Conservation (phyloP, 2,888 invertebrate species). For the Therioaphis trifolii region DNA sequence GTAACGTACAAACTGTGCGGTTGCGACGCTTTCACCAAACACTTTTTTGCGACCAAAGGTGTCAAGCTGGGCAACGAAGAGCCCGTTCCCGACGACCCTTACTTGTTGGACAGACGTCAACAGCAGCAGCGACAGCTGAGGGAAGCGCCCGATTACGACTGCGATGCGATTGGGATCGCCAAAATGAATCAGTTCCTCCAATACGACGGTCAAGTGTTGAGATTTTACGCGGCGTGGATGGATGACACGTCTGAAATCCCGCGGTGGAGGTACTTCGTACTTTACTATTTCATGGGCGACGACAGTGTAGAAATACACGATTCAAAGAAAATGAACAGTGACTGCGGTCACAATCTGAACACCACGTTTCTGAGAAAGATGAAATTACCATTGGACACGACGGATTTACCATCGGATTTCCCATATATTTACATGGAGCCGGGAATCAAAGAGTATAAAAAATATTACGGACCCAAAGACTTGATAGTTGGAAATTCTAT, state of each 20-base stretch:
- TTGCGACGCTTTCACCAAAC: slow-evolving; percentile 84
- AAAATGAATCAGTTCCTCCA: slow-evolving; percentile 79
- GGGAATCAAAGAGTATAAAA: slow-evolving; percentile 74
- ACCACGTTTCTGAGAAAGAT: slow-evolving; percentile 79
- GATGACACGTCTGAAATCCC: slow-evolving; percentile 73
- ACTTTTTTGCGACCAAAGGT: slow-evolving; percentile 86
- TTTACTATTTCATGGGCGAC: slow-evolving; percentile 84
- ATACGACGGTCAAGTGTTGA: slow-evolving; percentile 83
- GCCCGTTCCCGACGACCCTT: slow-evolving; percentile 78
- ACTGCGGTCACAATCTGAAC: slow-evolving; percentile 82
- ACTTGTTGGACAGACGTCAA: slow-evolving; percentile 70
- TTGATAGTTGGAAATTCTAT: slow-evolving; percentile 80
- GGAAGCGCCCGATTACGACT: not conserved
- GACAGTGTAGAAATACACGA: slow-evolving; percentile 84
- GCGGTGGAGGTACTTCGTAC: slow-evolving; percentile 70
- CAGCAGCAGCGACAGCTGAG: not conserved
- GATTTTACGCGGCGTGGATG: slow-evolving; percentile 79
- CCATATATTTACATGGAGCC: slow-evolving; percentile 78
- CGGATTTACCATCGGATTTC: slow-evolving; percentile 74
- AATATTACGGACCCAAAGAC: slow-evolving; percentile 83
- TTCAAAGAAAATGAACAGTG: slow-evolving; percentile 71
- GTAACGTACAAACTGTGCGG: slow-evolving; percentile 82
- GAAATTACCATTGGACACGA: slow-evolving; percentile 81
- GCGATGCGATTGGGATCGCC: slow-evolving; percentile 70
- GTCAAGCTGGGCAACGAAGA: slow-evolving; percentile 79